These are phyloP conservation scores for Jaculus jaculus DNA, from an alignment of 2,113 vertebrate genomes.

Conservation along the genomic window DNA sequence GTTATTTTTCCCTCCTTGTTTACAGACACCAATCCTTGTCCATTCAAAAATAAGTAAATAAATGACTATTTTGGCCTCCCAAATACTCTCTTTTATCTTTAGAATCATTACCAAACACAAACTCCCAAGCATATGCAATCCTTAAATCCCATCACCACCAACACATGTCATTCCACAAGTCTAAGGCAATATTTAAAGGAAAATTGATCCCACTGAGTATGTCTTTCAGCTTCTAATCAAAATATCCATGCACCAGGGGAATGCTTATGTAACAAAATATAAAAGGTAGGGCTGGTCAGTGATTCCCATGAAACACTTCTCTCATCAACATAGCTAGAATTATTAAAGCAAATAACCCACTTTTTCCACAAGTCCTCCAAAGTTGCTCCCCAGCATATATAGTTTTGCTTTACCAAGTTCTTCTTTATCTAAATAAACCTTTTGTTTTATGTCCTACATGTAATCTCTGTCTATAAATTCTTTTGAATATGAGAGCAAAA, in stretches of 20 bases:
- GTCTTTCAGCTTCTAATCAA: neutral
- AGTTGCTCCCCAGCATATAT: neutral
- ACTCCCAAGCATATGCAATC: too few species aligned
- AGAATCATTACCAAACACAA: neutral
- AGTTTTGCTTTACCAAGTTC: neutral
- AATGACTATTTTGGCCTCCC: neutral
- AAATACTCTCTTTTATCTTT: neutral
- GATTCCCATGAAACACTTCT: neutral
- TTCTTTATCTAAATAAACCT: neutral
- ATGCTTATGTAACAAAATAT: accelerated
- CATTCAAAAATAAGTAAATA: neutral
- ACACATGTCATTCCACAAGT: too few species aligned
- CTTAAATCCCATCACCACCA: neutral
- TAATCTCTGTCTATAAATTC: neutral
- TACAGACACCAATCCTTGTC: neutral
- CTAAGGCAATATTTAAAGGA: neutral
- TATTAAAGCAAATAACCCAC: too few species aligned
- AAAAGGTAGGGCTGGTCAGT: neutral
- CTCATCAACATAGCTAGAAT: neutral
- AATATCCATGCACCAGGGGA: neutral
- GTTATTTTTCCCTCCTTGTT: neutral
- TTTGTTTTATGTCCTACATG: neutral
- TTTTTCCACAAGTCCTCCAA: too few species aligned
- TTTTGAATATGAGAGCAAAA: too few species aligned
- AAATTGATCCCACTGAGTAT: neutral